Evolutionary conservation across 2,888 invertebrate species (phyloP), one percentile per base, ranked within the genome.

Genomic region (Megamerina dolium): DNA sequence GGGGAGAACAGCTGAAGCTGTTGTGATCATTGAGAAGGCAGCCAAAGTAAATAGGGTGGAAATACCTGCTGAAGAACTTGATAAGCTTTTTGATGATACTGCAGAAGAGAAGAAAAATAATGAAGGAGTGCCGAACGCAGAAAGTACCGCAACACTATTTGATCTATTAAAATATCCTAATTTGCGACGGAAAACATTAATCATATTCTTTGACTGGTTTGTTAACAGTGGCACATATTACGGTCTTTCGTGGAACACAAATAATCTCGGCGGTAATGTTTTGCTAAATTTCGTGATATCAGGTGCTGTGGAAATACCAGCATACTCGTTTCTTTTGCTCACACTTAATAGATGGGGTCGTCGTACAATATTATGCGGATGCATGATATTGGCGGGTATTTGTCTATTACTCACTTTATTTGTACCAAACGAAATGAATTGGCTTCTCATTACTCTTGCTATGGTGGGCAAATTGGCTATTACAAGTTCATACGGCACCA

Each of bases 201-300:
- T 84, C 36, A 77, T 85, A 51, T 83, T 85, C 66, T 83, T 83
- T 63, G 81, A 82, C 61, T 86, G 86, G 86, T 82, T 85, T 63
- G 85, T 84, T 14, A 84, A 83, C 61, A 84, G 83, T 60, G 81
- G 82, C 45, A 82, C 83, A 5, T 87, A 87, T 67, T 87, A 87
- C 58, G 87, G 86, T 0, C 70, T 87, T 6, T 85, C 85, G 0
- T 82, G 86, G 81, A 84, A 82, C 58, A 82, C 84, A 1, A 81
- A 82, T 29, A 83, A 80, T 60, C 74, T 87, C 39, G 84, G 82
- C n/a, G 84, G 83, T 32, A 83, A 85, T 66, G 80, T 81, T 46
- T 80, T 82, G 57, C 53, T 85, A 9, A 87, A 85, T 69, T 86
- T 86, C 62, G 73, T 82, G 17, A 77, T 87, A 53, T 81, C 82